phyloP scores from a whole-genome alignment of 2,888 invertebrate genomes.

The Pantelozetes paolii region DNA sequence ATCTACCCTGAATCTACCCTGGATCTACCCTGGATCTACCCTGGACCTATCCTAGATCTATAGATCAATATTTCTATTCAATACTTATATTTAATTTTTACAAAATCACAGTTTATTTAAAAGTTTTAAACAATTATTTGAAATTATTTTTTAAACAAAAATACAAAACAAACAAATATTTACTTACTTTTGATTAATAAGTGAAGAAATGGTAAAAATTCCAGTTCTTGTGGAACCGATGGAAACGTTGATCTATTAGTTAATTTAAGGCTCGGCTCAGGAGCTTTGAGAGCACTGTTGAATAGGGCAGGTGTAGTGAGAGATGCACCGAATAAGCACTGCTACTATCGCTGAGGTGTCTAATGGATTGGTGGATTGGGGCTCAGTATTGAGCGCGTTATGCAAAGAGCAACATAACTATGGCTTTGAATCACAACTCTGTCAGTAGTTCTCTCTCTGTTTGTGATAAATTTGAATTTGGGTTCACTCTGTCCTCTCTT shows the following conservation, averaged over 20 bases:
- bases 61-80: too few species aligned
- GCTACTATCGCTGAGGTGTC: background rate
- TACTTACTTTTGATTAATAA: background rate
- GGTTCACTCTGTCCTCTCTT: constrained; percentile 30
- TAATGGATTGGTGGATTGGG: constrained; percentile 29
- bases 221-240: background rate
- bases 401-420: constrained; percentile 26
- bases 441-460: background rate
- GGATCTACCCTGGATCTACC: too few species aligned
- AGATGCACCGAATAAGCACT: constrained; percentile 29
- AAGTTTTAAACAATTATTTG: too few species aligned
- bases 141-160: too few species aligned
- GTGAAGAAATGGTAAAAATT: background rate
- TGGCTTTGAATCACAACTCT: background rate
- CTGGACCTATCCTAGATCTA: too few species aligned
- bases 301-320: constrained; percentile 36
- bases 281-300: constrained; percentile 8
- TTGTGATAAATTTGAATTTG: constrained; percentile 10
- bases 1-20: too few species aligned
- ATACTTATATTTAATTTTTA: too few species aligned
- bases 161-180: background rate
- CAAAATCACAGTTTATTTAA: too few species aligned
- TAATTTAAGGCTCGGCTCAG: background rate
- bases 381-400: constrained; percentile 24
- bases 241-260: background rate